Percentiles rank a stretch among this genome's conserved stretches.
phyloP scores from a whole-genome alignment of 2,888 invertebrate genomes.

The Villa cingulata region DNA sequence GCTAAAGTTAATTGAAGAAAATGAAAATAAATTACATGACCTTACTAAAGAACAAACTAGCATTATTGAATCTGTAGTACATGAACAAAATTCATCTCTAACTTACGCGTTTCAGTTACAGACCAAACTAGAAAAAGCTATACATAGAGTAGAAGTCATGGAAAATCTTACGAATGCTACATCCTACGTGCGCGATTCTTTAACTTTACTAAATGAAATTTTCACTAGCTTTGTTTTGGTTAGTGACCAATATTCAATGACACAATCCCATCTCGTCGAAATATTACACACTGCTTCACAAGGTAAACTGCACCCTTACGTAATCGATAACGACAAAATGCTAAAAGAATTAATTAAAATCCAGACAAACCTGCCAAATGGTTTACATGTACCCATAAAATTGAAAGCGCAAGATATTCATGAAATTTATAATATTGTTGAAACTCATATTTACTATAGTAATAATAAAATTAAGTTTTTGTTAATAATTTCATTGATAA shows the following conservation, averaged over 20 bases:
- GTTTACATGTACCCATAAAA: not conserved
- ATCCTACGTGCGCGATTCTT: no score
- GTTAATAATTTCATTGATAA: not conserved
- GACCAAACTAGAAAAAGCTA: no score
- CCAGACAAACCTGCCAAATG: not conserved
- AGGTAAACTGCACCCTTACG: not conserved
- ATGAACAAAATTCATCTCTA: no score
- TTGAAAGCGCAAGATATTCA: not conserved
- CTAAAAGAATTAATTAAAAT: not conserved
- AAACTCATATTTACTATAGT: not conserved
- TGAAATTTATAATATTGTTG: not conserved
- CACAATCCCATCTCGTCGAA: not conserved
- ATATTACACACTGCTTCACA: not conserved
- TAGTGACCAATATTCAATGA: not conserved
- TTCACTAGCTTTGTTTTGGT: not conserved
- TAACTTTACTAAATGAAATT: not conserved
- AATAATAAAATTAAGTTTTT: not conserved
- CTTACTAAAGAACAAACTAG: no score
- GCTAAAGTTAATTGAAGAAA: no score
- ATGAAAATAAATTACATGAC: no score
- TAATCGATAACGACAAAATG: not conserved
- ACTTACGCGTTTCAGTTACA: no score
- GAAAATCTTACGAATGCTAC: no score
- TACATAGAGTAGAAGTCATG: no score
- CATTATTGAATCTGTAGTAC: no score